Evolutionary conservation across 2,797 vertebrate genomes (phyloP).

Genomic region (Manis pentadactyla): DNA sequence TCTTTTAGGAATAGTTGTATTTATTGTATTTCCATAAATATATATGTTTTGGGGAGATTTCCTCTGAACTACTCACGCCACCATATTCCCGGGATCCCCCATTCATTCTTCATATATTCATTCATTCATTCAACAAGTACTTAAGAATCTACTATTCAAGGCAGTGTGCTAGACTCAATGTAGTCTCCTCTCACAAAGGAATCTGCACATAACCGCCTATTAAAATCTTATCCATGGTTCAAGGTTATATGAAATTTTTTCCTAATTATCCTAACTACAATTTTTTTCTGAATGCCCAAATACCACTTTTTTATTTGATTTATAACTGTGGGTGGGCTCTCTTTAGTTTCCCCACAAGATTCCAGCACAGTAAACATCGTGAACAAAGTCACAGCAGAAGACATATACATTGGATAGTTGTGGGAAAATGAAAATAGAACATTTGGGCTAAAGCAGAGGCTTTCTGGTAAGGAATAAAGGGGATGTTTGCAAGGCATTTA

Average conservation of each 20-base stretch:
- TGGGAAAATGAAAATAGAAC: background rate
- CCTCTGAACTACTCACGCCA: too few species aligned
- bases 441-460: background rate
- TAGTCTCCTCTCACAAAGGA: background rate
- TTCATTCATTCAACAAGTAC: background rate
- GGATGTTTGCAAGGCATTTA: background rate
- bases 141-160: background rate
- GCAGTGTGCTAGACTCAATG: background rate
- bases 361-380: background rate
- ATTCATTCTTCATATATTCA: background rate
- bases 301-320: background rate
- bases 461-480: constrained; percentile 35
- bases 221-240: background rate
- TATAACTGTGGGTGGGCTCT: background rate
- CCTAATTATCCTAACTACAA: background rate
- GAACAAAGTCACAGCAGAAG: background rate
- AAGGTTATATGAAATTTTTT: constrained; percentile 24
- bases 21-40: too few species aligned
- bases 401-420: background rate
- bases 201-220: background rate
- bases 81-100: too few species aligned
- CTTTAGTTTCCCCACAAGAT: background rate
- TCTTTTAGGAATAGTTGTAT: too few species aligned
- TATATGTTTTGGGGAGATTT: too few species aligned
- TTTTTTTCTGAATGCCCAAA: constrained; percentile 19